These are phyloP conservation scores for Miniopterus natalensis DNA, from an alignment of 2,113 vertebrate genomes.

Conservation along the genomic window DNA sequence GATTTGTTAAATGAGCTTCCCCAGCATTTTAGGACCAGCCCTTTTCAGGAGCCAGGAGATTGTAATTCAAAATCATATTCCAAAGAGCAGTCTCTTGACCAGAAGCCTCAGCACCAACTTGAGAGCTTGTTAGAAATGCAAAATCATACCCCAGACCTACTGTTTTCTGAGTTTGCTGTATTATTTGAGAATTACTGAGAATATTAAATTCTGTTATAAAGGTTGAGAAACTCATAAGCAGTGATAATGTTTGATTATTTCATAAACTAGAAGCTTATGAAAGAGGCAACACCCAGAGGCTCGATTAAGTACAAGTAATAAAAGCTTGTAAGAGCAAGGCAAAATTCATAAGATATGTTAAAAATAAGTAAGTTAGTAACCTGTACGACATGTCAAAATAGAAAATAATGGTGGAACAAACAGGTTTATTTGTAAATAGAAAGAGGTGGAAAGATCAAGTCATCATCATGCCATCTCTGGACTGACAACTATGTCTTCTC, in stretches of 20 bases:
- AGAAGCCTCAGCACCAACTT: background rate
- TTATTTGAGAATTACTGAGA: constrained; percentile 13
- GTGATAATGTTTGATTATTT: background rate
- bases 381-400: background rate
- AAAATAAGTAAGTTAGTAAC: background rate
- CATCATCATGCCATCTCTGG: background rate
- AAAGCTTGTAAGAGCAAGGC: background rate
- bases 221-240: background rate
- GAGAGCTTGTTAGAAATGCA: background rate
- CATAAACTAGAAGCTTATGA: background rate
- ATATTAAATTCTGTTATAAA: constrained; percentile 3
- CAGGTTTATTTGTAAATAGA: background rate
- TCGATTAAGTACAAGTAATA: background rate
- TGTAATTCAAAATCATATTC: background rate
- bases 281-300: background rate
- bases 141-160: background rate
- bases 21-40: background rate
- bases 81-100: background rate
- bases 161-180: background rate
- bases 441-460: background rate
- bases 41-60: background rate
- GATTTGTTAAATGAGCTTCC: background rate
- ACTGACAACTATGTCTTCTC: background rate
- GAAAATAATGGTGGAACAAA: background rate
- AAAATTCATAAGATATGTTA: constrained; percentile 1